These are phyloP conservation scores for Artibeus jamaicensis DNA, from an alignment of 2,797 vertebrate species.

Conservation along the genomic window DNA sequence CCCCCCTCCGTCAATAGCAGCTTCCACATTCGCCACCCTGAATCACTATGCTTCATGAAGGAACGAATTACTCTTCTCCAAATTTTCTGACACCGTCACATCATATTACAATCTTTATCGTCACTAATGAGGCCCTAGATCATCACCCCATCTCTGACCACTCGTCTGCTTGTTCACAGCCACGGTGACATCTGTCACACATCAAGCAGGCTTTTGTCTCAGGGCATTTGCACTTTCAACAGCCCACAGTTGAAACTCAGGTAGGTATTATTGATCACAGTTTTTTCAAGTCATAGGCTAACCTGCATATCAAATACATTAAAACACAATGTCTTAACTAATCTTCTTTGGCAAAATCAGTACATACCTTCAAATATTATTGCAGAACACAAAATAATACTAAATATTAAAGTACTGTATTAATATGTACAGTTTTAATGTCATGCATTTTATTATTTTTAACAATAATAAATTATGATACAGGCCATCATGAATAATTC, in stretches of 20 bases:
- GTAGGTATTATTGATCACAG: not conserved
- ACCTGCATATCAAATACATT: not conserved
- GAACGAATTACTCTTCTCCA: not conserved
- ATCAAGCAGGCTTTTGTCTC: too few species aligned
- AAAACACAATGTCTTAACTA: not conserved
- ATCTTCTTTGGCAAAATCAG: not conserved
- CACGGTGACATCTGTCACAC: not conserved
- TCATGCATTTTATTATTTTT: not conserved
- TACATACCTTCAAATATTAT: not conserved
- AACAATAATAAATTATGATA: not conserved
- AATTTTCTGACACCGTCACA: not conserved
- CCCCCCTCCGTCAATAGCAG: not conserved
- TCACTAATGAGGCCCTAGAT: not conserved
- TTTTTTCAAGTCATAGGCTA: not conserved
- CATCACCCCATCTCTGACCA: not conserved
- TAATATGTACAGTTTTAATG: not conserved
- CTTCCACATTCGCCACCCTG: not conserved
- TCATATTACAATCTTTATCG: not conserved
- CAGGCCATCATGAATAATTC: not conserved
- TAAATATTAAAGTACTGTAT: not conserved
- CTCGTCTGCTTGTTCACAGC: not conserved
- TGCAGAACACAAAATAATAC: not conserved
- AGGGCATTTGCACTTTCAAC: not conserved
- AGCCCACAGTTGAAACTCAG: not conserved
- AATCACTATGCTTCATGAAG: not conserved